phyloP scores from a whole-genome alignment of 2,888 invertebrate species.

The Sialis fuliginosa region DNA sequence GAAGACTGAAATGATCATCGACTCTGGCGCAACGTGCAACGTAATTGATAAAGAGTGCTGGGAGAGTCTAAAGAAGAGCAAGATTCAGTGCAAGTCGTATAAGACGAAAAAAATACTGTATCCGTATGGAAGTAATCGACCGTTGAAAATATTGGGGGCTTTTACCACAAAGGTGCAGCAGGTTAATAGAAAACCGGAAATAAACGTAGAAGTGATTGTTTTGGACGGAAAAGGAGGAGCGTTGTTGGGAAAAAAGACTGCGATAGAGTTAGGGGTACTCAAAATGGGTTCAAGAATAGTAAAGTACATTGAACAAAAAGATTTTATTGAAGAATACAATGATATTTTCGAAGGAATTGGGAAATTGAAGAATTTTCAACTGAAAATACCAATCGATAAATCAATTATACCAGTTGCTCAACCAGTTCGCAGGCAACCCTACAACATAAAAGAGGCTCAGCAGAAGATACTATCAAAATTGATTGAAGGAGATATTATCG shows the following conservation, averaged over 20 bases:
- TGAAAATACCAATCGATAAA: constrained; percentile 5
- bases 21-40: neutral
- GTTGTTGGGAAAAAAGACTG: neutral
- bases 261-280: neutral
- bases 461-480: constrained; percentile 6
- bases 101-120: neutral
- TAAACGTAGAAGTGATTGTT: neutral
- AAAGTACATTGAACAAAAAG: neutral
- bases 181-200: neutral
- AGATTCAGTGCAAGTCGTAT: neutral
- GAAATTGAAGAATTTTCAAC: constrained; percentile 5
- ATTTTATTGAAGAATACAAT: constrained; percentile 1
- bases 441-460: constrained; percentile 6
- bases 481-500: constrained; percentile 8
- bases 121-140: neutral
- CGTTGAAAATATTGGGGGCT: neutral
- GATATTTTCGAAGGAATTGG: constrained; percentile 6
- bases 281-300: neutral
- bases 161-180: neutral
- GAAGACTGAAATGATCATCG: neutral
- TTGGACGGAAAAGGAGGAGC: neutral
- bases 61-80: neutral
- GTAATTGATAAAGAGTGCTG: neutral
- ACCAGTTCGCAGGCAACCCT: constrained; percentile 7
- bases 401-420: constrained; percentile 7